Base-by-base conservation (phyloP, 2,113 vertebrate genomes). In the Chiloscyllium plagiosum region DNA sequence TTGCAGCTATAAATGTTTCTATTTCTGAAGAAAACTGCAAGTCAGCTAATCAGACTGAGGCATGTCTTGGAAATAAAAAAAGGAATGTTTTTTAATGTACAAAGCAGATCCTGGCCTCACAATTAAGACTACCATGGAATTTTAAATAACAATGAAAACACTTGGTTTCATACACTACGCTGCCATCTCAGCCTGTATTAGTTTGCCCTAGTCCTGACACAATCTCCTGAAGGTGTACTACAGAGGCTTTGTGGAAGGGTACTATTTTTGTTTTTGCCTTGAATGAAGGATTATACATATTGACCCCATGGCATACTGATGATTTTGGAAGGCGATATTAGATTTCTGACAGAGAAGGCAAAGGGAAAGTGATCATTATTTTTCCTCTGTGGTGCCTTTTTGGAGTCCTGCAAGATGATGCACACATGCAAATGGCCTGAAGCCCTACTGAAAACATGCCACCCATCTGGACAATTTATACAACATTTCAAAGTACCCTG, bases 1-100 rank as follows among this genome's bases (percentile, higher is more conserved):
- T 61, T 92, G n/a, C 89, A 93, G 89, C 89, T 93, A 68, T 66
- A 42, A 93, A 93, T 93, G 61, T 93, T 19, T 5, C n/a, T 61
- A 17, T 90, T 65, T 66, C 61, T 66, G 19, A 42, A 93, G 6
- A 93, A 93, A 93, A 37, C 61, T 17, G 22, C 89, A 10, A 3
- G 89, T 93, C 89, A 93, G 61, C 89, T 22, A 17, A 37, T 93
- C 89, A 42, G 89, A 93, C 33, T 37, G 37, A 42, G 89, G 65
- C 65, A 66, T 13, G n/a, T 37, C 89, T 37, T 93, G 61, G 66
- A 22, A 61, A 17, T 26, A 50, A 89, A 4, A 42, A 65, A 37
- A 65, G 5, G 26, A 61, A 89, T 29, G 52, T 72, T 33, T 76
- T 76, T 76, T 72, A 72, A n/a, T n/a, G n/a, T 61, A 61, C 56